Base-by-base conservation (phyloP, 2,797 vertebrate species). In the Cossypha dichroa region DNA sequence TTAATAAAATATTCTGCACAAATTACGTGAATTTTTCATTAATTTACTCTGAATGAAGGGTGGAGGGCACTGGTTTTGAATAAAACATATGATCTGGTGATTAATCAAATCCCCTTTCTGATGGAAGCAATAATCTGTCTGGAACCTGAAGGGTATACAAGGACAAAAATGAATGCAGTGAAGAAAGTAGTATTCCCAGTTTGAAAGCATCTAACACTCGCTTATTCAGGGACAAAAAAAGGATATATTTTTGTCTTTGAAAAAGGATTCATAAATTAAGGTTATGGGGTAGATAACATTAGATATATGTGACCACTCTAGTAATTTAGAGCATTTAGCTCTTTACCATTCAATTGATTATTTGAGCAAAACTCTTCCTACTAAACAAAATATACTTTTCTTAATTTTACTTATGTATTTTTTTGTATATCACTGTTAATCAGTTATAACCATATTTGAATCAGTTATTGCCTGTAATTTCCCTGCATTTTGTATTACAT, bases 101-200 rank as follows among this genome's bases (percentile, higher is more conserved):
- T 97, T 97, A 97, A 97, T 97, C 91, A 97, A 95, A 96, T 96
- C 89, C 86, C 64, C 81, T 91, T 94, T 96, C 93, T 95, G 91
- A 97, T 96, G 72, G 88, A 96, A 96, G 79, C 56, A 93, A 94
- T 96, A 96, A 96, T 75, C 70, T 86, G 83, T 88, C 91, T 96
- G 91, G 84, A 93, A 96, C 67, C 41, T 96, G 94, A 96, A 97
- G 96, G 96, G 45, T 96, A 94, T 83, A 74, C 81, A 97, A 97
- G 94, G 95, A 96, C 93, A 91, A 85, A 96, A 96, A 51, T 62
- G 54, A 88, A 76, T 69, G 41, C 45, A 91, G 66, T 46, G n/a
- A 90, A 96, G 70, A 80, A 94, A 84, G 67, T 43, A 59, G 77
- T 90, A 95, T 93, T 96, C 81, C 84, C 78, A 92, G 69, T 88